These are phyloP conservation scores for Holocentrus rufus DNA, from an alignment of 2,797 vertebrate genomes.

Conservation along the genomic window DNA sequence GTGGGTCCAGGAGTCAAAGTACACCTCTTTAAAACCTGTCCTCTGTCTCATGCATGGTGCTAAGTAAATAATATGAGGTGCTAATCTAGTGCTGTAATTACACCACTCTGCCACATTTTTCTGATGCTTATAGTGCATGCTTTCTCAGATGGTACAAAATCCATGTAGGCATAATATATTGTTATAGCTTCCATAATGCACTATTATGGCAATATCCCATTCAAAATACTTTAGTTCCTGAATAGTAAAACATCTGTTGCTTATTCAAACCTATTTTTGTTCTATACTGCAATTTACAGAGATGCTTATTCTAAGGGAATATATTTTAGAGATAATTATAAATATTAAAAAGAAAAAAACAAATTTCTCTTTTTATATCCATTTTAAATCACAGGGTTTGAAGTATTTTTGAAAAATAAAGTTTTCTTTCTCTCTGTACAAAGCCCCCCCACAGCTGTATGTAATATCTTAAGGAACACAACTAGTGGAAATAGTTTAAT, in stretches of 20 bases:
- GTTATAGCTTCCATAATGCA: conserved; percentile 57
- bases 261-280: conserved; percentile 34
- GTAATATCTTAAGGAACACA: conserved; percentile 76
- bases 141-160: conserved; percentile 55
- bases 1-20: conserved; percentile 66
- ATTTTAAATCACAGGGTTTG: conserved; percentile 68
- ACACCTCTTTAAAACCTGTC: conserved; percentile 53
- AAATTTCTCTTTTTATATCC: conserved; percentile 55
- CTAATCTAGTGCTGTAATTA: conserved; percentile 75
- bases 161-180: conserved; percentile 51
- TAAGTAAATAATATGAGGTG: conserved; percentile 71
- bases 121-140: conserved; percentile 70
- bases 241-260: conserved; percentile 23
- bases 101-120: conserved; percentile 75
- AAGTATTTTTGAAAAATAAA: conserved; percentile 59
- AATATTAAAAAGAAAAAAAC: conserved; percentile 44
- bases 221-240: conserved; percentile 27
- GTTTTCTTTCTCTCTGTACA: conserved; percentile 73
- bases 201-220: conserved; percentile 48
- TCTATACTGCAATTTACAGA: conserved; percentile 62
- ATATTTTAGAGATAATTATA: conserved; percentile 61
- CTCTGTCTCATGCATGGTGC: conserved; percentile 88
- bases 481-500: conserved; percentile 73
- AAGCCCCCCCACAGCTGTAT: conserved; percentile 77
- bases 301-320: conserved; percentile 67